Evolutionary conservation across 2,888 invertebrate species (phyloP).

Genomic region (Hydrotaea diabolus): DNA sequence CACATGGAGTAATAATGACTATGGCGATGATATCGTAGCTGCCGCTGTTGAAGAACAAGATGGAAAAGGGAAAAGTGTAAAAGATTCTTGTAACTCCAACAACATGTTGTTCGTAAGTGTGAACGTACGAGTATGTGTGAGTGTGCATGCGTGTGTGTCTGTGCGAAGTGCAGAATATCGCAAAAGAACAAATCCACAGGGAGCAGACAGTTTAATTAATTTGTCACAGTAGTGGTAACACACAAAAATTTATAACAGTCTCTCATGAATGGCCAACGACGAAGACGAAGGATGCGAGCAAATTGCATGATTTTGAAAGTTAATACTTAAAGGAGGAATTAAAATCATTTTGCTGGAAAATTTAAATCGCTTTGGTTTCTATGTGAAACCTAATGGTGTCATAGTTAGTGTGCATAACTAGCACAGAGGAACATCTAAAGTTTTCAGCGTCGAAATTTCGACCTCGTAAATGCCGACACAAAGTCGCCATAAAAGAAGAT

Average conservation of each 20-base stretch:
- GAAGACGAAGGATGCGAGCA: not conserved
- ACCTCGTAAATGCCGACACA: too few species aligned
- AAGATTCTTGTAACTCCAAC: constrained; percentile 55
- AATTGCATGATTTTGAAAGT: constrained; percentile 12
- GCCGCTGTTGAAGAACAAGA: constrained; percentile 16
- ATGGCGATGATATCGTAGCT: constrained; percentile 46
- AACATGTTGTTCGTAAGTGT: constrained; percentile 31
- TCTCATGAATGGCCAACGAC: not conserved
- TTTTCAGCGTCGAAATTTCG: too few species aligned
- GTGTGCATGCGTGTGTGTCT: constrained; percentile 38
- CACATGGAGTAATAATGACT: constrained; percentile 32
- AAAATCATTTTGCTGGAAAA: not conserved
- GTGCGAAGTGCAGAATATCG: constrained; percentile 39
- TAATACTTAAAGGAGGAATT: not conserved
- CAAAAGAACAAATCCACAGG: constrained; percentile 63
- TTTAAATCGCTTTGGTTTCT: too few species aligned
- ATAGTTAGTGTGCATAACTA: too few species aligned
- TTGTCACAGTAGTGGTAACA: constrained; percentile 77
- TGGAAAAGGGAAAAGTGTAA: constrained; percentile 17
- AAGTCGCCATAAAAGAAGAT: too few species aligned
- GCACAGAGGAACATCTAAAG: too few species aligned
- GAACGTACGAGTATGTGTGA: constrained; percentile 29
- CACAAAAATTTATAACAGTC: constrained; percentile 71
- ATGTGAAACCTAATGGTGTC: too few species aligned
- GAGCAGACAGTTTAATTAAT: constrained; percentile 79